phyloP scores from a whole-genome alignment of 2,797 vertebrate species.

The Eidolon dupreanum region DNA sequence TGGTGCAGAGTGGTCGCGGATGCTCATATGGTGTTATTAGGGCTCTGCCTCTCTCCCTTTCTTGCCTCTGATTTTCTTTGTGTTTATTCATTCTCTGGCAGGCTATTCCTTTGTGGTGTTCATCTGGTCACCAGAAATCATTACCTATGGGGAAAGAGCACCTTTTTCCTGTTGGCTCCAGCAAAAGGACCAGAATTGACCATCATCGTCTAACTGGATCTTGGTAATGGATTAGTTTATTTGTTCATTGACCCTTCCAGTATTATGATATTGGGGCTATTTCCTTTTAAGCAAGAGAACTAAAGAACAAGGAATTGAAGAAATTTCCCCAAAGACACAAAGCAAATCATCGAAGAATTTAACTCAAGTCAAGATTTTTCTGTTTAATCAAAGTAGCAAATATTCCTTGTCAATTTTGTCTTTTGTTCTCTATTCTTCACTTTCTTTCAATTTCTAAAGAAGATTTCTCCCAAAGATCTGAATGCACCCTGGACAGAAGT shows the following conservation, averaged over 20 bases:
- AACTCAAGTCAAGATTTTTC: background rate
- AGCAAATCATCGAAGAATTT: constrained; percentile 11
- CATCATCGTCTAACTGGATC: background rate
- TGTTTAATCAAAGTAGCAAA: background rate
- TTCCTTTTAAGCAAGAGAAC: background rate
- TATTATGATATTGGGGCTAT: background rate
- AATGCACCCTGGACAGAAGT: background rate
- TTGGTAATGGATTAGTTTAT: background rate
- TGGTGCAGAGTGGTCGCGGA: background rate
- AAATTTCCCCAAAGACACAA: background rate
- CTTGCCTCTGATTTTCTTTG: background rate
- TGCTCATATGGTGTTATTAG: background rate
- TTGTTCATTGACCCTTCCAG: background rate
- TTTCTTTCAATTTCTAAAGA: background rate
- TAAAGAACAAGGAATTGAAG: constrained; percentile 20
- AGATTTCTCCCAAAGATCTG: background rate
- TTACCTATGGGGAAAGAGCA: background rate
- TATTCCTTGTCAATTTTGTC: background rate
- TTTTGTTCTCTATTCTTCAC: background rate
- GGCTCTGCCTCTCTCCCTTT: background rate
- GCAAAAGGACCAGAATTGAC: background rate
- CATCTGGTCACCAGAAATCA: background rate
- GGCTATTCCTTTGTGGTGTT: background rate
- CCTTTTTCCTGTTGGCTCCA: background rate
- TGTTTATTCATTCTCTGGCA: background rate